Base-by-base conservation (phyloP, 1,140 invertebrate genomes). In the Conopomorpha cramerella region DNA sequence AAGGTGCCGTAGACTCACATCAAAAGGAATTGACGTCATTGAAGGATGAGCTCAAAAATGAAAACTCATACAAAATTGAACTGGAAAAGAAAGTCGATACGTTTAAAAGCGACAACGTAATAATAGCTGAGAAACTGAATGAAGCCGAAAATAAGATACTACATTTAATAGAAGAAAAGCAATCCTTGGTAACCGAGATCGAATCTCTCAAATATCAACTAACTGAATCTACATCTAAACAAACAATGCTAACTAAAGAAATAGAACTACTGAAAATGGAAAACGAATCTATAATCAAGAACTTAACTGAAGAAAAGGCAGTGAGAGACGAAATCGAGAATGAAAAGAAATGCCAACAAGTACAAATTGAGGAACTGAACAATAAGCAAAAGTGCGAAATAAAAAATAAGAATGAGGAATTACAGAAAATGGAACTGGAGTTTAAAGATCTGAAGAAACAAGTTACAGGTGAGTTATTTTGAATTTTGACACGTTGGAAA, bases 181-280 rank as follows among this genome's bases (percentile, higher is more conserved):
- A 51, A 37, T 53, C 44, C 30, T 39, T 59, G 2, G 48, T 39
- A 0, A 48, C 25, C 12, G 38, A 45, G n/a, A n/a, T n/a, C n/a
- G n/a, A n/a, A n/a, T n/a, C n/a, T n/a, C n/a, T n/a, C n/a, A n/a
- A n/a, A n/a, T n/a, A n/a, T n/a, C n/a, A n/a, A n/a, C n/a, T n/a
- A n/a, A n/a, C n/a, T n/a, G n/a, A n/a, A n/a, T n/a, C n/a, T n/a
- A n/a, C n/a, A n/a, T n/a, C n/a, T n/a, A n/a, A n/a, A n/a, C n/a
- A n/a, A n/a, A n/a, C n/a, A n/a, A n/a, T n/a, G n/a, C n/a, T n/a
- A 43, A 49, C 26, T 1, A 45, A 36, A 25, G 49, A 57, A 10
- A 53, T 47, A 36, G 19, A 26, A 4, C 17, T 27, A 10, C 33
- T 55, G 19, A 32, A 26, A n/a, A 26, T 14, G 19, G 46, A 59